Evolutionary conservation across 2,113 vertebrate species (phyloP).

Genomic region (Tachuris rubrigastra): DNA sequence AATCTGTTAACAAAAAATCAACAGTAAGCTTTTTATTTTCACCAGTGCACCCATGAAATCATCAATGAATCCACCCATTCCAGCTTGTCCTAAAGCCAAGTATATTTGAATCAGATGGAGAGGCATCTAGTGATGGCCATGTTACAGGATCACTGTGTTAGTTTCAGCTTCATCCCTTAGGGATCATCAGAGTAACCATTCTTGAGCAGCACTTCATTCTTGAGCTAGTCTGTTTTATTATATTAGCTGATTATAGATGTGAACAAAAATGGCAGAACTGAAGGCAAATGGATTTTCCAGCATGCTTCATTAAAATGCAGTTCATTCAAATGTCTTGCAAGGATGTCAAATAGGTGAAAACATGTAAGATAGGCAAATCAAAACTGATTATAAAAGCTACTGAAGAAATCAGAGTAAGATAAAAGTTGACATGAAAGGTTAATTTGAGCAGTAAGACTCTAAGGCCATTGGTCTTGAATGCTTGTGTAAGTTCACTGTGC

Average conservation of each 20-base stretch:
- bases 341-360: slow-evolving; percentile 27
- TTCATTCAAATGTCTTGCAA: not conserved
- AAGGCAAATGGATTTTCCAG: slow-evolving; percentile 8
- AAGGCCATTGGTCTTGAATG: not conserved
- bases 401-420: slow-evolving; percentile 8
- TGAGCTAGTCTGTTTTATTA: not conserved
- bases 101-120: not conserved
- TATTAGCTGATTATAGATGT: not conserved
- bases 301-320: not conserved
- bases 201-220: not conserved
- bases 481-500: not conserved
- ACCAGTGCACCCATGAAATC: not conserved
- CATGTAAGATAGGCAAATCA: slow-evolving; percentile 10
- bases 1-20: not conserved
- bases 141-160: not conserved
- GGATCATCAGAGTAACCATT: not conserved
- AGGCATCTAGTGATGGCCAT: not conserved
- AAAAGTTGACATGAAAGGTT: slow-evolving; percentile 33
- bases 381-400: slow-evolving; percentile 17
- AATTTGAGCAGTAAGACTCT: slow-evolving; percentile 1
- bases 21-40: not conserved
- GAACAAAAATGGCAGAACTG: slow-evolving; percentile 7
- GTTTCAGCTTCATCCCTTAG: not conserved
- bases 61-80: not conserved
- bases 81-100: not conserved